phyloP scores from a whole-genome alignment of 2,797 vertebrate genomes.

The Dermochelys coriacea region DNA sequence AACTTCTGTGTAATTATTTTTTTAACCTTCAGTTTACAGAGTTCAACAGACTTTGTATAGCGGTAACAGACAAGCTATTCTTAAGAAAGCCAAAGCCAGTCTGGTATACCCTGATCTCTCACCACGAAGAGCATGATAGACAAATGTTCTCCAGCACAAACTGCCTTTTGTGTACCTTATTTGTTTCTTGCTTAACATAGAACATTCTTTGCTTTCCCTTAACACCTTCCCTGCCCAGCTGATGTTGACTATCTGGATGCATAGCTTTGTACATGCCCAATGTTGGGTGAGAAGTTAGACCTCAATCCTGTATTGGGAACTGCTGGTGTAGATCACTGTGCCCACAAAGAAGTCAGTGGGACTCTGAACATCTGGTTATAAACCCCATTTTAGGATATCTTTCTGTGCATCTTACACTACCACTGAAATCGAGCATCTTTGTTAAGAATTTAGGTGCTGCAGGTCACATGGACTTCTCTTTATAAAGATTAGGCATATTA shows the following conservation, averaged over 20 bases:
- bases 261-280: neutral
- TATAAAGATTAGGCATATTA: constrained; percentile 4
- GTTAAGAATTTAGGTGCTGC: neutral
- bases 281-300: neutral
- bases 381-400: neutral
- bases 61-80: too few relatives aligned
- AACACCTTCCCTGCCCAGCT: neutral
- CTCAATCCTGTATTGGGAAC: neutral
- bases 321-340: neutral
- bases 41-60: neutral
- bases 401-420: neutral
- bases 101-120: neutral
- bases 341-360: neutral
- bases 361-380: neutral
- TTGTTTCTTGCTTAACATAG: neutral
- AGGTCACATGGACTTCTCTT: neutral
- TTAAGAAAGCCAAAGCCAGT: neutral
- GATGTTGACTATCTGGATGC: neutral
- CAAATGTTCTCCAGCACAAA: neutral
- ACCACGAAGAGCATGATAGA: neutral
- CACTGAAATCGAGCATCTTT: neutral
- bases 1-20: neutral
- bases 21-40: constrained; percentile 7
- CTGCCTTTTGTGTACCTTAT: neutral
- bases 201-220: neutral